Evolutionary conservation across 1,140 invertebrate genomes (phyloP).

Genomic region (Drosophila azteca): DNA sequence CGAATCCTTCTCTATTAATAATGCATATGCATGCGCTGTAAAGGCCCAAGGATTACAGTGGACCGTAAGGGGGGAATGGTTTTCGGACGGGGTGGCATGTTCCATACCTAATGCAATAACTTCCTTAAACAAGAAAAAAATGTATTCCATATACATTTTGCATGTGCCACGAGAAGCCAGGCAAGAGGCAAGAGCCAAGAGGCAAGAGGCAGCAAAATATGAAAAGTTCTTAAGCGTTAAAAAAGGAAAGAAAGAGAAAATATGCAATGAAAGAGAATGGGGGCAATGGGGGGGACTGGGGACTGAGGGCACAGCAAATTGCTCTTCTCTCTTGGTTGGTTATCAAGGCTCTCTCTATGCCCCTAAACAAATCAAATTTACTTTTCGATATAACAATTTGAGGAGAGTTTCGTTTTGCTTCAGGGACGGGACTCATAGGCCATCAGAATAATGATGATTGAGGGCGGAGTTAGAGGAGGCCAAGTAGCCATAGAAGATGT

Average conservation of each 20-base stretch:
- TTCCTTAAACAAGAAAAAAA: conserved; percentile 53
- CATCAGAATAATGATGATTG: not conserved
- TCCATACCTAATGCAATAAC: conserved; percentile 68
- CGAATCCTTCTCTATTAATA: conserved; percentile 57
- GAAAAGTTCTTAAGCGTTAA: conserved; percentile 62
- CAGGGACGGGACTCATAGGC: not conserved
- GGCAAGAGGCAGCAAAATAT: conserved; percentile 48
- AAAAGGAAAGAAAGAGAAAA: conserved; percentile 23
- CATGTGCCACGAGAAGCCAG: conserved; percentile 41
- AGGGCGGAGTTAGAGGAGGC: too few relatives aligned
- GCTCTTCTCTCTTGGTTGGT: conserved; percentile 11
- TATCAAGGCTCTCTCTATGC: conserved; percentile 9
- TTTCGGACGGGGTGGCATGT: conserved; percentile 22
- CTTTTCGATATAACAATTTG: conserved; percentile 53
- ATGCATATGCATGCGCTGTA: conserved; percentile 68
- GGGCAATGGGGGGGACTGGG: conserved; percentile 2
- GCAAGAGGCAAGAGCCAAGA: not conserved
- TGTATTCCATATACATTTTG: conserved; percentile 71
- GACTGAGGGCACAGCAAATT: conserved; percentile 20
- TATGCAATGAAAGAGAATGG: not conserved
- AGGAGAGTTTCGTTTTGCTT: conserved; percentile 14
- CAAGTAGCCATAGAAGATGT: not conserved
- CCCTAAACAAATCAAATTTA: conserved; percentile 62
- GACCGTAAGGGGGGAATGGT: conserved; percentile 9
- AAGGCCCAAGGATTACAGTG: conserved; percentile 33